phyloP scores from a whole-genome alignment of 2,888 invertebrate species.

The Rugalucina vietnamica region DNA sequence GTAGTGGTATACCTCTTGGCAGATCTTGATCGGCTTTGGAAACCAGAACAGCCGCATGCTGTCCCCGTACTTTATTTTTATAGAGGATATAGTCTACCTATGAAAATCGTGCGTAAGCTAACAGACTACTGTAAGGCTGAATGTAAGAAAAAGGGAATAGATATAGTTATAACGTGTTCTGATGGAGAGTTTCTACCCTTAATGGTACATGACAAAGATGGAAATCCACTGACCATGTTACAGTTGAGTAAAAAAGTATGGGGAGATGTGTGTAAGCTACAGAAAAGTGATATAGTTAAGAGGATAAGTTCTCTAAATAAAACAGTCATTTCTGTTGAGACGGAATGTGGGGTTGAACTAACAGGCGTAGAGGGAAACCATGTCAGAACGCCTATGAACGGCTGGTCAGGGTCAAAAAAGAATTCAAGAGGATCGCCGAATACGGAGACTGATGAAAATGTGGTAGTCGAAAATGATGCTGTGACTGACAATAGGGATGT shows the following conservation, averaged over 20 bases:
- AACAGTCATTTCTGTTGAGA: neutral
- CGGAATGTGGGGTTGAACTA: neutral
- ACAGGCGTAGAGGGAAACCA: neutral
- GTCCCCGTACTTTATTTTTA: constrained; percentile 34
- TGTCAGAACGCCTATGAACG: no score
- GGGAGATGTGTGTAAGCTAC: no score
- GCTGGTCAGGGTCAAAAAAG: neutral
- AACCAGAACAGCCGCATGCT: constrained; percentile 37
- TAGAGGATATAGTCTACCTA: constrained; percentile 37
- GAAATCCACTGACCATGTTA: constrained; percentile 11
- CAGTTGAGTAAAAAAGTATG: constrained; percentile 34
- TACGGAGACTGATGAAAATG: no score
- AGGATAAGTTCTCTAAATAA: neutral
- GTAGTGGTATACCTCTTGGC: constrained; percentile 37
- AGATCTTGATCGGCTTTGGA: constrained; percentile 41
- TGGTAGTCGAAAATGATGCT: neutral
- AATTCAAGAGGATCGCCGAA: neutral
- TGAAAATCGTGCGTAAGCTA: constrained; percentile 21
- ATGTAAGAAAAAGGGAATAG: neutral
- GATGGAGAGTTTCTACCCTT: constrained; percentile 28
- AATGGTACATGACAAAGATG: constrained; percentile 20
- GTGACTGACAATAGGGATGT: neutral
- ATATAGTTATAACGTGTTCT: constrained; percentile 5
- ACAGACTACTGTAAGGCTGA: constrained; percentile 2
- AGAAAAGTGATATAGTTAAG: no score